Percentiles rank a stretch among this genome's conserved stretches.
These are phyloP conservation scores for Ariopsis seemanni DNA, from an alignment of 2,113 vertebrate genomes.

Conservation along the genomic window DNA sequence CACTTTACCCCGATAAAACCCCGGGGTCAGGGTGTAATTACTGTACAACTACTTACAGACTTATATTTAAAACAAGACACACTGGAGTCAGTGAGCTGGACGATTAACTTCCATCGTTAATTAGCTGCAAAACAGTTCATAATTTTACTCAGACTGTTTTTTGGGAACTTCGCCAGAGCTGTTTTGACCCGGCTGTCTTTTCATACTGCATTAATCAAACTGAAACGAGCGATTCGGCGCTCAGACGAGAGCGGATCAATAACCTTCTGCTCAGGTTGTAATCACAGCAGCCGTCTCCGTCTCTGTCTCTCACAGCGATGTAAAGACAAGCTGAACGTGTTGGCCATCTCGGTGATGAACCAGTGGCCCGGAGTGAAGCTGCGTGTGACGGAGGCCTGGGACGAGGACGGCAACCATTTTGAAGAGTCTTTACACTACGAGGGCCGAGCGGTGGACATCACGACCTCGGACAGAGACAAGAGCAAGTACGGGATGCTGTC, in stretches of 20 bases:
- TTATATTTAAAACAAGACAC: neutral
- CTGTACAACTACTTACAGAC: neutral
- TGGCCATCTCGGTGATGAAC: conserved; percentile 91
- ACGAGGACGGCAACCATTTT: conserved; percentile 86
- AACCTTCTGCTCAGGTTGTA: conserved; percentile 25
- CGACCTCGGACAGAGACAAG: conserved; percentile 85
- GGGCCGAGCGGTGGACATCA: conserved; percentile 88
- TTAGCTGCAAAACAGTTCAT: neutral
- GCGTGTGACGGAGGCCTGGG: conserved; percentile 87
- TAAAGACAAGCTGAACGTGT: conserved; percentile 86
- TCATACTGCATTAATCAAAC: conserved; percentile 1
- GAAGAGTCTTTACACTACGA: conserved; percentile 88
- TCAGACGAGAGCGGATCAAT: conserved; percentile 13
- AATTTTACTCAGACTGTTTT: neutral
- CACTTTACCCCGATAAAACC: neutral
- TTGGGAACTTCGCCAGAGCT: neutral
- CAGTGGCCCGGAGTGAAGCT: conserved; percentile 89
- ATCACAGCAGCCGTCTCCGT: conserved; percentile 5
- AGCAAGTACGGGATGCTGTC: conserved; percentile 89
- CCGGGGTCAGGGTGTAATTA: neutral
- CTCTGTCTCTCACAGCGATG: conserved; percentile 75
- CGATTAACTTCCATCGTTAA: neutral
- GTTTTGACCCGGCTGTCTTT: neutral
- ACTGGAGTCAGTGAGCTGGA: neutral
- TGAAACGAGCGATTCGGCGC: neutral